Percentiles rank a stretch among this genome's conserved stretches.
Conservation (phyloP, 2,888 invertebrate species). For the Eristalis tenax region DNA sequence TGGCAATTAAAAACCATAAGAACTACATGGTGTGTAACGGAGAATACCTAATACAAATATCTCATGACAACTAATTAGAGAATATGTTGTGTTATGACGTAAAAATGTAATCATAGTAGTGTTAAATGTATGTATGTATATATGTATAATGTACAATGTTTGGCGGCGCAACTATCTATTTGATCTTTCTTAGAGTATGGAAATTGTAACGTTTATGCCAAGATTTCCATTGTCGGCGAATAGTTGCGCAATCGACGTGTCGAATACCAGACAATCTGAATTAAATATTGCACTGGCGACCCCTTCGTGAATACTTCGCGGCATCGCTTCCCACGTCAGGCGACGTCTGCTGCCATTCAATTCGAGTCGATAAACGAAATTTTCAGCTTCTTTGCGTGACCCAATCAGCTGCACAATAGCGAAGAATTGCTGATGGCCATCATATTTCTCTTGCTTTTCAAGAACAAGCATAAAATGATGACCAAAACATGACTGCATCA, state of each 20-base stretch:
- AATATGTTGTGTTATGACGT: constrained; percentile 61
- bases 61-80: constrained; percentile 52
- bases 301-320: constrained; percentile 98
- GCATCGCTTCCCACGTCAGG: constrained; percentile 99
- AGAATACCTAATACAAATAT: constrained; percentile 40
- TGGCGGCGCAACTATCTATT: constrained; percentile 34
- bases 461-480: constrained; percentile 99
- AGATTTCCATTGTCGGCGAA: constrained; percentile 99
- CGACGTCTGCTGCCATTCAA: constrained; percentile 96
- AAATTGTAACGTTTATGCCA: constrained; percentile 99
- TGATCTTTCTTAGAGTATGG: constrained; percentile 86
- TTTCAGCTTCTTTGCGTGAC: constrained; percentile 98
- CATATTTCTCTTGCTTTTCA: constrained; percentile 98
- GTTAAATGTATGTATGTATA: constrained; percentile 52
- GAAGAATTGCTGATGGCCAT: constrained; percentile 97
- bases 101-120: constrained; percentile 60
- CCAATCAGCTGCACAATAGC: constrained; percentile 99
- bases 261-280: constrained; percentile 99
- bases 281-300: constrained; percentile 98
- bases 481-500: constrained; percentile 99
- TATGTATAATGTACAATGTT: constrained; percentile 70
- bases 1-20: background rate
- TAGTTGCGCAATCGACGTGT: constrained; percentile 97
- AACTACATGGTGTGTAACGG: background rate
- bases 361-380: constrained; percentile 98